Evolutionary conservation across 2,888 invertebrate species (phyloP).

Genomic region (Resseliella maxima): DNA sequence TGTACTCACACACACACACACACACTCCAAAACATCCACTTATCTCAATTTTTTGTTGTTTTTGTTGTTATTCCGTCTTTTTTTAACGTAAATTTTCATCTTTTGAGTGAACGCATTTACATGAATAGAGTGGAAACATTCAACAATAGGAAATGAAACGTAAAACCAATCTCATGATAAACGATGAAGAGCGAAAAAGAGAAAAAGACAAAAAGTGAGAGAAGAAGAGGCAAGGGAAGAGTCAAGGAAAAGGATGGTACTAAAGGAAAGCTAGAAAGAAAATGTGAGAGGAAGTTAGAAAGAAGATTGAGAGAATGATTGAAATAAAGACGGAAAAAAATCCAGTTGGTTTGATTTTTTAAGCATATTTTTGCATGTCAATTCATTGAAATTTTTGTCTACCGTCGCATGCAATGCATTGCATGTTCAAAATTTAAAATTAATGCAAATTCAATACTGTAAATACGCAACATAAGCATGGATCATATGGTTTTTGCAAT

Average conservation of each 20-base stretch:
- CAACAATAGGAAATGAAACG: too few relatives aligned
- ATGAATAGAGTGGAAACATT: neutral
- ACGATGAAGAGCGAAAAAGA: neutral
- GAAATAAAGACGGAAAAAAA: neutral
- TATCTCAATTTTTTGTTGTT: neutral
- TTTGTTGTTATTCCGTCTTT: neutral
- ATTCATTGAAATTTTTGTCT: neutral
- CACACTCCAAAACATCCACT: neutral
- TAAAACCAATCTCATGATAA: too few relatives aligned
- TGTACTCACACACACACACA: neutral
- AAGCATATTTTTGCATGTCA: neutral
- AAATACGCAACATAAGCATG: neutral
- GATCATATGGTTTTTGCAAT: neutral
- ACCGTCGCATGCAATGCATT: neutral
- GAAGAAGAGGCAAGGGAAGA: too few relatives aligned
- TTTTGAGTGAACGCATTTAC: neutral
- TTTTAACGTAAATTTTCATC: neutral
- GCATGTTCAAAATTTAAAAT: neutral
- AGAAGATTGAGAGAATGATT: too few relatives aligned
- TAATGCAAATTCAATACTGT: slow-evolving; percentile 29
- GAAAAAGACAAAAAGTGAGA: neutral
- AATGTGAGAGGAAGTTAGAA: too few relatives aligned
- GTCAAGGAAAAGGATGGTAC: too few relatives aligned
- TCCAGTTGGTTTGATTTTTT: neutral
- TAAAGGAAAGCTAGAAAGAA: too few relatives aligned